Evolutionary conservation across 1,140 invertebrate genomes (phyloP), one percentile per base, ranked within the genome.

Genomic region (Euglossa dilemma): DNA sequence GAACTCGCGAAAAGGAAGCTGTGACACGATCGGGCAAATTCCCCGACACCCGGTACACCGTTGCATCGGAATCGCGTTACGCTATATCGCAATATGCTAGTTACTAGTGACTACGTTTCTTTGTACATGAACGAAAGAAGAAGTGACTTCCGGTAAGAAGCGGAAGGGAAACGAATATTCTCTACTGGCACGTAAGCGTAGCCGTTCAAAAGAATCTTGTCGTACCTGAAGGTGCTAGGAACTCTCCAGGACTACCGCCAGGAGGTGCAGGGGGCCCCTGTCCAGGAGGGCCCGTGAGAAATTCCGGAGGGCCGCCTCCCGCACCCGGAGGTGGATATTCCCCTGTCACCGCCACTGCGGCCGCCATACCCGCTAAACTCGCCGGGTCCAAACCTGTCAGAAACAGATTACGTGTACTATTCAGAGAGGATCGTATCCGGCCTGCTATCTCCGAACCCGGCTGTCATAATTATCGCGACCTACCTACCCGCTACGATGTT

Each of bases 311-410:
- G 85, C 94, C 95, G 80, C 95, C 95, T 88, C 94, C 93, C 88
- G 96, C 95, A 86, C 95, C 95, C 90, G 96, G 94, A 91, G 96
- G 96, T 91, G 95, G 95, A 88, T 96, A 96, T 87, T 96, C 96
- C 85, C 95, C 95, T 87, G 95, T 95, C 93, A 90, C 95, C 93
- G 89, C 95, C 92, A 94, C 96, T 95, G 90, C 96, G 94, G 92
- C 95, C 94, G 83, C 96, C 96, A 96, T 96, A 72, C 95, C 95
- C 88, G 96, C 95, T 90, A 96, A 95, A 81, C 95, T 96, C 74
- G 95, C 95, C 63, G 94, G 94, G 92, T 96, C 96, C 90, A 96
- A 95, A 94, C 96, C 96, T 91, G 96, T 96, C 89, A 96, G 95
- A 91, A 94, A 93, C 89, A 93, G 84, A 92, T 93, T 92, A 84